Conservation (phyloP, 2,797 vertebrate genomes). For the Ctenosaura bakeri region DNA sequence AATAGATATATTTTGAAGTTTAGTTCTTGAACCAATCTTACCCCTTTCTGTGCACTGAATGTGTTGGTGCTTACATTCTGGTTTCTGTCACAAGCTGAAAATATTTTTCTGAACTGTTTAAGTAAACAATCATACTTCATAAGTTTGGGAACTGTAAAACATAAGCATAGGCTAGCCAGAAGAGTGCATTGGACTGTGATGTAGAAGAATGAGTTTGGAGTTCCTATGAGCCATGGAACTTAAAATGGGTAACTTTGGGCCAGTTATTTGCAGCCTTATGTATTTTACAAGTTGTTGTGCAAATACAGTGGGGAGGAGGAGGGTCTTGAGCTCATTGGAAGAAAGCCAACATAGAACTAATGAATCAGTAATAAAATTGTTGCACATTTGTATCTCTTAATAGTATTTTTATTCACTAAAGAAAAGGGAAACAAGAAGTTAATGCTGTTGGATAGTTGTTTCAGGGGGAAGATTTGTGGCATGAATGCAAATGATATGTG, state of each 20-base stretch:
- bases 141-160: background rate
- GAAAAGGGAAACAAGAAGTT: background rate
- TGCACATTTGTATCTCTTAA: background rate
- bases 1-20: too few species aligned
- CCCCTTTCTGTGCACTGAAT: too few species aligned
- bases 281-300: background rate
- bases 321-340: background rate
- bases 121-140: background rate
- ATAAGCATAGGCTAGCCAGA: background rate
- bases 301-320: background rate
- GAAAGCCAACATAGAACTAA: background rate
- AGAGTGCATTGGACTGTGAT: background rate
- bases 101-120: background rate
- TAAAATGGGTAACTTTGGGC: background rate
- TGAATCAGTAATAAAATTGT: background rate
- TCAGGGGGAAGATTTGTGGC: background rate
- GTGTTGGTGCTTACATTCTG: background rate
- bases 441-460: background rate
- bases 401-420: background rate
- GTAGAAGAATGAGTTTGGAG: background rate
- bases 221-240: background rate
- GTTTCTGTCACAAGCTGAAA: background rate
- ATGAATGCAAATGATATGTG: background rate
- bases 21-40: too few species aligned
- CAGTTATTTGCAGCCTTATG: background rate